Conservation (phyloP, 2,888 invertebrate genomes). For the Reticulitermes lucifugus region DNA sequence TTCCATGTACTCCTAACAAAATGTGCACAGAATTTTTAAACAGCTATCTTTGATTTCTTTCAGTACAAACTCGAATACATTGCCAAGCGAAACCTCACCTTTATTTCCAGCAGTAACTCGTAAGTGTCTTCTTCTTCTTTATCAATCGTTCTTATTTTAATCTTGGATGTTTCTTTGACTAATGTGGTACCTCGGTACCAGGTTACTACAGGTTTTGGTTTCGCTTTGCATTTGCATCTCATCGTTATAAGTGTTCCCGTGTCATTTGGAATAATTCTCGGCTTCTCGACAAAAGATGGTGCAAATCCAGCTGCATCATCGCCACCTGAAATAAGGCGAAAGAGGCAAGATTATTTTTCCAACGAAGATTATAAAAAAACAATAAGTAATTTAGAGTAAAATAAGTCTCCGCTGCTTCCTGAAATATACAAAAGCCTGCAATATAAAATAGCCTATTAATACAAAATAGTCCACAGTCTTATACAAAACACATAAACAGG, state of each 20-base stretch:
- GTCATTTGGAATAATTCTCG: slow-evolving; percentile 98
- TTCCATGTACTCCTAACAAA: no score
- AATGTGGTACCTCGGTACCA: slow-evolving; percentile 94
- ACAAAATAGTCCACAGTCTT: background rate
- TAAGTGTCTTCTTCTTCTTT: slow-evolving; percentile 88
- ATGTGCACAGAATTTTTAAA: no score
- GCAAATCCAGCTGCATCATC: slow-evolving; percentile 93
- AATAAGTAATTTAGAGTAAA: no score
- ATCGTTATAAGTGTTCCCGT: slow-evolving; percentile 96
- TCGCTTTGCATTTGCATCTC: slow-evolving; percentile 96
- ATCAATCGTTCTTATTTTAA: slow-evolving; percentile 80
- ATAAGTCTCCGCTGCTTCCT: slow-evolving; percentile 7
- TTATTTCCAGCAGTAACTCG: slow-evolving; percentile 86
- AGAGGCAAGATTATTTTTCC: background rate
- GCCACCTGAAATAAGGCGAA: slow-evolving; percentile 75
- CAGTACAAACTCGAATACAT: background rate
- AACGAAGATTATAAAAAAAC: background rate
- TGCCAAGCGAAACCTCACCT: slow-evolving; percentile 65
- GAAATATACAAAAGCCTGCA: background rate
- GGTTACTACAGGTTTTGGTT: slow-evolving; percentile 93
- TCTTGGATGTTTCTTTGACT: slow-evolving; percentile 87
- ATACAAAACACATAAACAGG: background rate
- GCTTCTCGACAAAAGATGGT: slow-evolving; percentile 98
- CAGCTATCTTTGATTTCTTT: no score
- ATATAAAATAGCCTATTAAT: no score